Base-by-base conservation (phyloP, 2,888 invertebrate species). In the Drosophila barbarae region DNA sequence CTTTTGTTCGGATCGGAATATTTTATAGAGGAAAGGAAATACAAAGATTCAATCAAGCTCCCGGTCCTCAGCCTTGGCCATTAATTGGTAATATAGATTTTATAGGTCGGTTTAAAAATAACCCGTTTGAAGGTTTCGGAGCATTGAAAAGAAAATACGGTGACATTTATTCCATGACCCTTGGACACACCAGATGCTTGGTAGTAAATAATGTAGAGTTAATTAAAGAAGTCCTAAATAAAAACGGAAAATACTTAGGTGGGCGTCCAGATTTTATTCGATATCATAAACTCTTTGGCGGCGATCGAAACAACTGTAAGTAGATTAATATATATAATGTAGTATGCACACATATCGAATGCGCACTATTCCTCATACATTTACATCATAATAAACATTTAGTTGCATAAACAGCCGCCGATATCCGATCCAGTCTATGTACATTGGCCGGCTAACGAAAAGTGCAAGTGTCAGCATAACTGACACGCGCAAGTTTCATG, bases 281-380 rank as follows among this genome's bases (percentile, higher is more conserved):
- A 18, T 96, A 95, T 87, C 94, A 95, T 85, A 92, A 93, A 73
- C 92, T 96, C 9, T 96, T 96, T 88, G 95, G 95, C 30, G 95
- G 95, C 34, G 94, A 96, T 89, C 91, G 95, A 57, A 95, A 95
- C 89, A 95, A 96, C 87, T 96, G 96, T 96, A 90, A 95, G 96
- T 94, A 49, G 5, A 26, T 23, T 23, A 23, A 23, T 23, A 23
- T 23, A 23, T 18, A 18, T 18, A 18, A 18, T 18, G 18, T 18
- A 18, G 18, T 18, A 18, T 18, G 18, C 18, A 18, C 18, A 18
- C 18, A 18, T 18, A 18, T 18, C 18, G 18, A 18, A 18, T 18
- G 18, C 18, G 18, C 18, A 18, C 18, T 18, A 18, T 18, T 18
- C 18, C 18, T 18, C 18, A 18, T 18, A 18, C 18, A n/a, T n/a